These are phyloP conservation scores for Platorchestia sp. DNA, from an alignment of 1,140 invertebrate species.

Conservation along the genomic window DNA sequence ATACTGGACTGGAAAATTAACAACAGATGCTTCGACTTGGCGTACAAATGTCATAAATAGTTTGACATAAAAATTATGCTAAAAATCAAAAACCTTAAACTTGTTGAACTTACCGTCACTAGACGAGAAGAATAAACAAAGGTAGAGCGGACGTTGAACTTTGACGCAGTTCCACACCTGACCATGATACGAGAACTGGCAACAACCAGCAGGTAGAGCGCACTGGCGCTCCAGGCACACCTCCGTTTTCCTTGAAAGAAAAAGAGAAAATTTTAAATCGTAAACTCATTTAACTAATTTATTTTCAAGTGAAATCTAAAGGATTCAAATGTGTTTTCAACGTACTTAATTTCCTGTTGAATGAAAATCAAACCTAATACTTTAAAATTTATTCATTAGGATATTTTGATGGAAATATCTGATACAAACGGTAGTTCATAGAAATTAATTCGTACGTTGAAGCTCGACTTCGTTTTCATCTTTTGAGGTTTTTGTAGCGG, in stretches of 20 bases:
- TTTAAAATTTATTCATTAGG: too few relatives aligned
- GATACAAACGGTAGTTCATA: too few relatives aligned
- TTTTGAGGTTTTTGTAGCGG: too few relatives aligned
- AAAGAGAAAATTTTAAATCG: neutral
- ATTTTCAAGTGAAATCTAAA: too few relatives aligned
- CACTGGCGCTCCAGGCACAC: neutral
- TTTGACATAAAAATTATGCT: neutral
- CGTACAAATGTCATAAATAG: neutral
- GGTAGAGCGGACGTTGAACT: neutral
- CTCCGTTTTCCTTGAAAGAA: neutral
- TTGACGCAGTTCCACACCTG: neutral
- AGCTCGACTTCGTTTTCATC: too few relatives aligned
- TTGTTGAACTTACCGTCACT: neutral
- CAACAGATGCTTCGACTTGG: neutral
- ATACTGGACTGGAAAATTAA: neutral
- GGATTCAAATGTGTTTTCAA: too few relatives aligned
- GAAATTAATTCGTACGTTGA: too few relatives aligned
- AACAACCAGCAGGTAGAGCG: neutral
- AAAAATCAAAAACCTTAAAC: neutral
- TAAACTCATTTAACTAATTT: neutral
- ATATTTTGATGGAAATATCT: too few relatives aligned
- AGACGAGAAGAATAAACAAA: neutral
- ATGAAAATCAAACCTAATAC: too few relatives aligned
- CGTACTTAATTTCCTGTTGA: too few relatives aligned
- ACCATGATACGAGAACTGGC: neutral